phyloP scores from a whole-genome alignment of 2,888 invertebrate species.

The Oscheius sp. region DNA sequence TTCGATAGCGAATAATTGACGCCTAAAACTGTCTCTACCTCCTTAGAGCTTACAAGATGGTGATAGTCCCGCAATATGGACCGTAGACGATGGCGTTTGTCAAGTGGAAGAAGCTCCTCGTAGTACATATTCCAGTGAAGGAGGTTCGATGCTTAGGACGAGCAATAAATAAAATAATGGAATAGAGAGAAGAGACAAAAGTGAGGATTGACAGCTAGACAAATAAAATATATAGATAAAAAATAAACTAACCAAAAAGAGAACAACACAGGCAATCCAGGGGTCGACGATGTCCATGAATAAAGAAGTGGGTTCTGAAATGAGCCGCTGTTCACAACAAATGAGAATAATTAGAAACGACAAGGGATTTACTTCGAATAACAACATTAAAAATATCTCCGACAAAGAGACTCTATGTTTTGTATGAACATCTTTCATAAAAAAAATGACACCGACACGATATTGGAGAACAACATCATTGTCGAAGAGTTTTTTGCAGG shows the following conservation, averaged over 20 bases:
- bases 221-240: not conserved
- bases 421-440: no score
- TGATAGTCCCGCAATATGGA: constrained; percentile 9
- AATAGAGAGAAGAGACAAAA: constrained; percentile 1
- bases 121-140: constrained; percentile 18
- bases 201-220: not conserved
- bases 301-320: constrained; percentile 1
- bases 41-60: not conserved
- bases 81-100: constrained; percentile 6
- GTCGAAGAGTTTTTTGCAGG: no score
- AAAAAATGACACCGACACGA: no score
- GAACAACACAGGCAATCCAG: constrained; percentile 10
- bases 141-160: constrained; percentile 20
- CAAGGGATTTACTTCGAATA: no score
- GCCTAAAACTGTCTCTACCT: not conserved
- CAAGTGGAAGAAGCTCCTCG: constrained; percentile 20
- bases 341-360: no score
- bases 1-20: not conserved
- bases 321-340: not conserved
- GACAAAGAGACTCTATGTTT: no score
- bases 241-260: not conserved
- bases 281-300: constrained; percentile 16
- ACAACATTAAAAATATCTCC: no score
- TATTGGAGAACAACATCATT: no score
- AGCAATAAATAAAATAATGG: not conserved